Conservation (phyloP, 2,797 vertebrate genomes). For the Oreochromis grahami region DNA sequence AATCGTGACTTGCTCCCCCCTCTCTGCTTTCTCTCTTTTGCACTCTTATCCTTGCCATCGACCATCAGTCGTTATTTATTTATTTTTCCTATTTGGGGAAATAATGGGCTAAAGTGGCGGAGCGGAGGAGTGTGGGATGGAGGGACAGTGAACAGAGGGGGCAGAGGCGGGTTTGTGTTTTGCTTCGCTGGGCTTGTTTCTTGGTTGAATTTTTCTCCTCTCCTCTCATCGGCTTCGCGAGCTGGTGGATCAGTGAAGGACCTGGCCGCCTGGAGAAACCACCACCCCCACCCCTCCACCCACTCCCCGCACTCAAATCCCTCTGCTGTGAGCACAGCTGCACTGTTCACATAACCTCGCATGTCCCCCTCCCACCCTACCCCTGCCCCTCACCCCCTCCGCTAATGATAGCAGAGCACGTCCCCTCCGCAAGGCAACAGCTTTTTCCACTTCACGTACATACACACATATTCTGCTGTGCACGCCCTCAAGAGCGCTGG, state of each 20-base stretch:
- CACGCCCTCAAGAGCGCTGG: not conserved
- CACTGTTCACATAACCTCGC: constrained; percentile 84
- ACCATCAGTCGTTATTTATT: constrained; percentile 67
- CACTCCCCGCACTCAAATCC: constrained; percentile 72
- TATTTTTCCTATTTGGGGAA: constrained; percentile 69
- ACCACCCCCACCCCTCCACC: constrained; percentile 24
- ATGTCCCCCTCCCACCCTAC: constrained; percentile 69
- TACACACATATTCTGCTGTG: constrained; percentile 31
- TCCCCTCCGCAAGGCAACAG: constrained; percentile 77
- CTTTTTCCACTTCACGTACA: constrained; percentile 81
- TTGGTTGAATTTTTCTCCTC: constrained; percentile 58
- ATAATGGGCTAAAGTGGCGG: constrained; percentile 51
- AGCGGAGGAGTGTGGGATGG: constrained; percentile 29
- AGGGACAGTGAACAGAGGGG: constrained; percentile 30
- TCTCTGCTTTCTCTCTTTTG: constrained; percentile 51
- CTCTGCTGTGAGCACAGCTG: constrained; percentile 78
- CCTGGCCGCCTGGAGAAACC: constrained; percentile 68
- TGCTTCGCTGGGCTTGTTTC: constrained; percentile 69
- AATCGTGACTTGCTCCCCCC: constrained; percentile 56
- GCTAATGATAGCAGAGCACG: constrained; percentile 83
- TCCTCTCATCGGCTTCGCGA: constrained; percentile 57
- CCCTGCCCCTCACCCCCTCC: constrained; percentile 4
- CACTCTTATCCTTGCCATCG: constrained; percentile 73
- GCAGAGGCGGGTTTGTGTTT: constrained; percentile 25
- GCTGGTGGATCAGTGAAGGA: constrained; percentile 75